phyloP scores from a whole-genome alignment of 2,113 vertebrate species.

The Asarcornis scutulata region DNA sequence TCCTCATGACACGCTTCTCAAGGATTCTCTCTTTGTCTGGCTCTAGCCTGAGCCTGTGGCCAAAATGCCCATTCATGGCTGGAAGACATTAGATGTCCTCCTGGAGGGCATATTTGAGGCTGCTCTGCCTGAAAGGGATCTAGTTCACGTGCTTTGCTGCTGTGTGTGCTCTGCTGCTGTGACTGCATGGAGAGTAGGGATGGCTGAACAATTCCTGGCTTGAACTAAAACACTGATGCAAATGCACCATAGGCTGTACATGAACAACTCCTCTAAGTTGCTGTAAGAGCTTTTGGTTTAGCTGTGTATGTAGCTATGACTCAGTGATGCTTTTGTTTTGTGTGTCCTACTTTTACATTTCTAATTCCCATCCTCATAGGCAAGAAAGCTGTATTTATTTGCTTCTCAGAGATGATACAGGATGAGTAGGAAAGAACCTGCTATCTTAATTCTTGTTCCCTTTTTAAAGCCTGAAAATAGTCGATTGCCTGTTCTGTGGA shows the following conservation, averaged over 20 bases:
- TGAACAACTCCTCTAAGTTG: neutral
- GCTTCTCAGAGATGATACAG: neutral
- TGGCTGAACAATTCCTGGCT: neutral
- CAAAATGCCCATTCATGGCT: neutral
- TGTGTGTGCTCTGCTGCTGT: neutral
- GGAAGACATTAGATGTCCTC: neutral
- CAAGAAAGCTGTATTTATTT: neutral
- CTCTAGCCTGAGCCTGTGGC: neutral
- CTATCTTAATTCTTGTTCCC: neutral
- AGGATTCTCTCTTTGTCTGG: neutral
- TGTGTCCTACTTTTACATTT: slow-evolving; percentile 41
- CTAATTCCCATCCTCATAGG: neutral
- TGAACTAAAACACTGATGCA: neutral
- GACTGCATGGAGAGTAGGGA: neutral
- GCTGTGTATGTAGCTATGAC: slow-evolving; percentile 14
- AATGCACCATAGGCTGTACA: neutral
- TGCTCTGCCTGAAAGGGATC: neutral
- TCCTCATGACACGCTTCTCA: neutral
- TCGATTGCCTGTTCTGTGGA: neutral
- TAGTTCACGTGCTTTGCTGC: neutral
- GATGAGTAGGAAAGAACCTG: neutral
- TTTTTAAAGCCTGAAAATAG: neutral
- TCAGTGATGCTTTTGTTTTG: slow-evolving; percentile 40
- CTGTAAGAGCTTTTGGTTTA: neutral
- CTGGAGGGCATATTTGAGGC: neutral